These are phyloP conservation scores for Pantelozetes paolii DNA, from an alignment of 2,888 invertebrate genomes.

Conservation along the genomic window DNA sequence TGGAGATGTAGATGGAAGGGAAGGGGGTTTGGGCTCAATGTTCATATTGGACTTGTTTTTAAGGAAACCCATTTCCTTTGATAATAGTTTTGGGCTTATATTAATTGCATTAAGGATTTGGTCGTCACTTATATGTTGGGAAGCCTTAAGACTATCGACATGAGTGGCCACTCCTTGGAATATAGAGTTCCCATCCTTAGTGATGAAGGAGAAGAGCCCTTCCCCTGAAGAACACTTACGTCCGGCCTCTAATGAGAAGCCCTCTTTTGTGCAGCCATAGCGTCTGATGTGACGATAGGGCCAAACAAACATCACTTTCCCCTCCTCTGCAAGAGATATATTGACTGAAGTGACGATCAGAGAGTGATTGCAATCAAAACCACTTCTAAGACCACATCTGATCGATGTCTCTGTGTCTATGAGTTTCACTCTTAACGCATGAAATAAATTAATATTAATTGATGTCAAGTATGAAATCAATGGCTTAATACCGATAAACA, in stretches of 20 bases:
- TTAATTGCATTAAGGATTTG: not conserved
- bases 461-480: not conserved
- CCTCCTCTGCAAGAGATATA: constrained; percentile 45
- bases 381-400: constrained; percentile 43
- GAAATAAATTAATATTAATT: constrained; percentile 35
- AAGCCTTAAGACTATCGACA: constrained; percentile 39
- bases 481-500: constrained; percentile 7
- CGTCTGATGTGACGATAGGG: constrained; percentile 50
- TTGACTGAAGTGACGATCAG: constrained; percentile 46
- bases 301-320: constrained; percentile 47
- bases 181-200: constrained; percentile 41
- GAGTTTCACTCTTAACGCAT: constrained; percentile 43
- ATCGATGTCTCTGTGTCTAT: constrained; percentile 48
- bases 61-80: not conserved
- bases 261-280: constrained; percentile 49
- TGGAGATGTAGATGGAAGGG: constrained; percentile 6
- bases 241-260: constrained; percentile 51
- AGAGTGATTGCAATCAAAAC: constrained; percentile 45
- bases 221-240: constrained; percentile 51
- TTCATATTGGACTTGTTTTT: not conserved
- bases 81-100: not conserved
- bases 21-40: not conserved
- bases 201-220: constrained; percentile 48
- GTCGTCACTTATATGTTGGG: not conserved
- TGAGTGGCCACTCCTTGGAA: constrained; percentile 41